A percentile compares a stretch with the other conserved stretches of the same genome.
These are phyloP conservation scores for Magallana gigas DNA, from an alignment of 1,140 invertebrate species.

Conservation along the genomic window DNA sequence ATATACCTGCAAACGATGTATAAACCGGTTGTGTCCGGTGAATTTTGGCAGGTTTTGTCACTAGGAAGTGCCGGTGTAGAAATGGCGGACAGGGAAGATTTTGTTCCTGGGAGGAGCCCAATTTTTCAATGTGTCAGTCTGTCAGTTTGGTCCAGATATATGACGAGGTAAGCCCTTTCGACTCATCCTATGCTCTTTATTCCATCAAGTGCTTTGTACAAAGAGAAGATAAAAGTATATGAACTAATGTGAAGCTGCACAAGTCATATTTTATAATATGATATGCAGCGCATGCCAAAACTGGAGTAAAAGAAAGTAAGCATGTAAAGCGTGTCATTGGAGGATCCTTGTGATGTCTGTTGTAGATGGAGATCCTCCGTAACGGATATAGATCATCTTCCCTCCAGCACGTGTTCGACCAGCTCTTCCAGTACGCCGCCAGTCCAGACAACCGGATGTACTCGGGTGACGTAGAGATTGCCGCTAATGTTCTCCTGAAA, in stretches of 20 bases:
- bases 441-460: constrained; percentile 51
- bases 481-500: constrained; percentile 56
- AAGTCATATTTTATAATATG: no score
- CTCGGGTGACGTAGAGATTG: constrained; percentile 63
- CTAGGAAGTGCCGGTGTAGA: constrained; percentile 57
- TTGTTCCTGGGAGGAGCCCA: constrained; percentile 61
- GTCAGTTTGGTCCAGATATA: constrained; percentile 56
- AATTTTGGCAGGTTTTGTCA: constrained; percentile 58
- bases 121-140: constrained; percentile 64
- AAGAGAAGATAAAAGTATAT: no score
- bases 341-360: not conserved
- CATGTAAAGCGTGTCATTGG: no score
- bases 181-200: no score
- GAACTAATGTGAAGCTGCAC: no score
- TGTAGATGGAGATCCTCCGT: constrained; percentile 59
- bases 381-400: constrained; percentile 62
- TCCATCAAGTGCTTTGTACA: no score
- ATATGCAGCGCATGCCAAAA: no score
- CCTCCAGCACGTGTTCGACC: constrained; percentile 54
- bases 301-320: no score
- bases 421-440: constrained; percentile 47
- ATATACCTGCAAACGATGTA: no score
- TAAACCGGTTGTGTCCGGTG: not conserved
- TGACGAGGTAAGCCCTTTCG: constrained; percentile 52
- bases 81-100: not conserved